Evolutionary conservation across 2,797 vertebrate genomes (phyloP).

Genomic region (Merluccius polli): DNA sequence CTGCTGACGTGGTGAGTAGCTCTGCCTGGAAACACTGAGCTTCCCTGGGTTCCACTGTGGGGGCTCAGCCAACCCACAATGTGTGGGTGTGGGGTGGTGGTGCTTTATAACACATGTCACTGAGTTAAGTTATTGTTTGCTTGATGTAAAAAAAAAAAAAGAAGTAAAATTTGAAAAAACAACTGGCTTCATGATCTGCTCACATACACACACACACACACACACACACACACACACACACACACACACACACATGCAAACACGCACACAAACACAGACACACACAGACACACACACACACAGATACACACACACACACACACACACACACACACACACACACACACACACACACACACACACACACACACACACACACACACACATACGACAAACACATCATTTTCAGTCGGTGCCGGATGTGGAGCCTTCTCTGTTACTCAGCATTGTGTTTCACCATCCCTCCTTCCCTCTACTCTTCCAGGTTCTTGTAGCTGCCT

Average conservation of each 20-base stretch:
- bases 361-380: background rate
- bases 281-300: background rate
- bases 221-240: background rate
- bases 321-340: too few relatives aligned
- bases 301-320: background rate
- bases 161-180: background rate
- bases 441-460: background rate
- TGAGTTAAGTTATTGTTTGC: background rate
- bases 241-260: background rate
- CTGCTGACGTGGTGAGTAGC: conserved; percentile 64
- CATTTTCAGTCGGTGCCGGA: background rate
- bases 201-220: background rate
- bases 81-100: background rate
- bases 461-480: conserved; percentile 23
- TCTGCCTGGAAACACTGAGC: conserved; percentile 37
- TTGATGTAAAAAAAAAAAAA: background rate
- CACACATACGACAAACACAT: background rate
- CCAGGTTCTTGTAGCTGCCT: conserved; percentile 55
- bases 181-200: background rate
- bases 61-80: conserved; percentile 26
- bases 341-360: background rate
- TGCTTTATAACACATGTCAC: background rate
- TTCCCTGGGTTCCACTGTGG: conserved; percentile 25
- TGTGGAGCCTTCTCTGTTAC: background rate
- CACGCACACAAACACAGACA: background rate